A percentile compares a stretch with the other conserved stretches of the same genome.
These are phyloP conservation scores for Cichladusa arquata DNA, from an alignment of 2,113 vertebrate species.

Conservation along the genomic window DNA sequence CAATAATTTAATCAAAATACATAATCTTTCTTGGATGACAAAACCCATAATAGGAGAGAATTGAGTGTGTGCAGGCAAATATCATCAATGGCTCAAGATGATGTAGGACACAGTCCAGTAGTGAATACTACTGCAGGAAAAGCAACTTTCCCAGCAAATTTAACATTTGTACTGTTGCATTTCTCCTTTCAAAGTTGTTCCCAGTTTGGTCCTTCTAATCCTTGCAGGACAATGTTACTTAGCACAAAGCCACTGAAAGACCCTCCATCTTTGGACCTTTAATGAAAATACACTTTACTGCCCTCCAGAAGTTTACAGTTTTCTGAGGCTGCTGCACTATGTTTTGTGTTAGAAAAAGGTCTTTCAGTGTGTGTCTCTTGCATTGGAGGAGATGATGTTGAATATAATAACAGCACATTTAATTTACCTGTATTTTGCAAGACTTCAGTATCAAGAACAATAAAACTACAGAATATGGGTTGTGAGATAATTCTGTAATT, in stretches of 20 bases:
- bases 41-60: background rate
- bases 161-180: accelerated
- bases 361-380: background rate
- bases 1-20: background rate
- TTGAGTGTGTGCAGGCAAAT: background rate
- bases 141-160: background rate
- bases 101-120: background rate
- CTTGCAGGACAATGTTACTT: background rate
- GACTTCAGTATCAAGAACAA: background rate
- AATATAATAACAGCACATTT: background rate
- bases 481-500: background rate
- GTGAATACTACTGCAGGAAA: background rate
- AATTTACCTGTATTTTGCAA: background rate
- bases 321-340: background rate
- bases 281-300: background rate
- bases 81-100: background rate
- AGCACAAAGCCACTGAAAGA: background rate
- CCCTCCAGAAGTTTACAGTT: background rate
- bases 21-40: background rate
- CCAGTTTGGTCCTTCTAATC: background rate
- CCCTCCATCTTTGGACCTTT: background rate
- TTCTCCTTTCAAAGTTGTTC: background rate
- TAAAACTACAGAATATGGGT: background rate
- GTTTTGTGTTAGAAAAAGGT: background rate
- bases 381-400: background rate